phyloP scores from a whole-genome alignment of 2,888 invertebrate genomes.

The Kuschelorhynchus macadamiae region DNA sequence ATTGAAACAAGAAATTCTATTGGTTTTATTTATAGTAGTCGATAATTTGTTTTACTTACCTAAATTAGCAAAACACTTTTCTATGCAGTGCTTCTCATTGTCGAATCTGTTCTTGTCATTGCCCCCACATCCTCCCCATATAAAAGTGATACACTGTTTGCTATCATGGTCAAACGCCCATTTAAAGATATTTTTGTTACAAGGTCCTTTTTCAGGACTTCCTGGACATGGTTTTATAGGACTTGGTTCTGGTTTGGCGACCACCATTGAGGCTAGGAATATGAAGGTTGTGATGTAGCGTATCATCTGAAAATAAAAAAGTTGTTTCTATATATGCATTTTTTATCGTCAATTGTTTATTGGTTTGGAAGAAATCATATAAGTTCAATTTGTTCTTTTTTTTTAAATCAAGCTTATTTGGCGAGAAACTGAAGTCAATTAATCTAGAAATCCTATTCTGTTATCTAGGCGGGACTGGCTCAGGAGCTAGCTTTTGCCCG shows the following conservation, averaged over 20 bases:
- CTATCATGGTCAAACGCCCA: slow-evolving; percentile 76
- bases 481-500: no score
- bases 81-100: slow-evolving; percentile 77
- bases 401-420: no score
- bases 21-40: no score
- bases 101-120: slow-evolving; percentile 79
- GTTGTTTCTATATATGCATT: no score
- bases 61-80: slow-evolving; percentile 70
- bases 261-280: neutral
- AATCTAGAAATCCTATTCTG: no score
- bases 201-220: slow-evolving; percentile 64
- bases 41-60: no score
- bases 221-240: slow-evolving; percentile 68
- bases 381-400: no score
- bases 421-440: no score
- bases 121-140: slow-evolving; percentile 80
- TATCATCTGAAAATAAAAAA: slow-evolving; percentile 21
- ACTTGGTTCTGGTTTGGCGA: slow-evolving; percentile 15
- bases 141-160: slow-evolving; percentile 75
- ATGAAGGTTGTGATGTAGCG: neutral
- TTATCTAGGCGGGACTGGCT: no score
- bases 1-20: no score
- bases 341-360: no score
- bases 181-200: slow-evolving; percentile 76
- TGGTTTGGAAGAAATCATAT: no score